phyloP scores from a whole-genome alignment of 2,113 vertebrate genomes.

The Tamias sibiricus region DNA sequence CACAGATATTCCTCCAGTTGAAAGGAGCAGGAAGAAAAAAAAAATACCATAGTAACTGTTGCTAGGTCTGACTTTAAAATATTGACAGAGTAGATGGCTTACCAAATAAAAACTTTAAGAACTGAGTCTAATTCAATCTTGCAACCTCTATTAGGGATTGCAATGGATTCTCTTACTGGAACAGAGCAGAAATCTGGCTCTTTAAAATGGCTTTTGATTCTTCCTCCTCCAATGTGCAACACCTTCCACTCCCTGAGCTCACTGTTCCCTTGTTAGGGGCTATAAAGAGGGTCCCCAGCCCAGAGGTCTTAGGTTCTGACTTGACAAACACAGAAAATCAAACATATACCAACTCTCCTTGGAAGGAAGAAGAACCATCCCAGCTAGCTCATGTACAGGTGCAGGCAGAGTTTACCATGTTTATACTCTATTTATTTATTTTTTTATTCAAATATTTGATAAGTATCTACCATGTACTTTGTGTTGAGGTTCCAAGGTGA shows the following conservation, averaged over 20 bases:
- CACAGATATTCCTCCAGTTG: neutral
- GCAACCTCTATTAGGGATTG: neutral
- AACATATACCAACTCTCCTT: neutral
- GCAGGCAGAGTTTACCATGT: neutral
- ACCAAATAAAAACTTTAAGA: conserved; percentile 38
- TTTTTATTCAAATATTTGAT: conserved; percentile 11
- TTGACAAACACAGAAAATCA: neutral
- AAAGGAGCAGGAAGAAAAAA: conserved; percentile 16
- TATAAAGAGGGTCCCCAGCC: neutral
- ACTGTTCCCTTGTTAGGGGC: neutral
- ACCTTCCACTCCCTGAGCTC: neutral
- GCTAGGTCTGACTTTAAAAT: conserved; percentile 44
- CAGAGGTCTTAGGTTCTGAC: neutral
- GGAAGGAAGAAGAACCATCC: neutral
- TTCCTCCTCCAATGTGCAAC: neutral
- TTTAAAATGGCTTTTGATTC: neutral
- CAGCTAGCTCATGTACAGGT: neutral
- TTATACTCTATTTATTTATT: neutral
- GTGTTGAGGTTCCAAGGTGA: neutral
- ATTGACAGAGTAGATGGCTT: conserved; percentile 19
- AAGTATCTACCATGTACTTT: neutral
- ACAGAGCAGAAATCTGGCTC: neutral
- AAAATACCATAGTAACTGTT: conserved; percentile 49
- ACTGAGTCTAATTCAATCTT: neutral
- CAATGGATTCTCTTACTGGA: neutral